phyloP scores from a whole-genome alignment of 2,797 vertebrate genomes.

The Xenentodon cancila region DNA sequence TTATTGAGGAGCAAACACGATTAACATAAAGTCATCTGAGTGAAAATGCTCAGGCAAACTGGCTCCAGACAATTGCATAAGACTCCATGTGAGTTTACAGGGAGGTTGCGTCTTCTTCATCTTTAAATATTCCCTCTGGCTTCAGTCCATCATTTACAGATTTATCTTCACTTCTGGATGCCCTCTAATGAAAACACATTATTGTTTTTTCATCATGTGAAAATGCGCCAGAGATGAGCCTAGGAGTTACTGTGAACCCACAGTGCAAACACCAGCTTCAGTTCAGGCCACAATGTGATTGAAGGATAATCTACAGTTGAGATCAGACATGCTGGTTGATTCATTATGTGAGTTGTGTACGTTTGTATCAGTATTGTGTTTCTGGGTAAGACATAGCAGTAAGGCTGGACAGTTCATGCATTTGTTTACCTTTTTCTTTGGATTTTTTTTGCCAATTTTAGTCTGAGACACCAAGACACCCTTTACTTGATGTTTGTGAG shows the following conservation, averaged over 20 bases:
- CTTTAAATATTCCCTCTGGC: constrained; percentile 10
- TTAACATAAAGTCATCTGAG: background rate
- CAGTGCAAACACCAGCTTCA: no score
- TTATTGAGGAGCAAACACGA: no score
- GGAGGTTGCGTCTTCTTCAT: constrained; percentile 16
- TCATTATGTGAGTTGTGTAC: constrained; percentile 28
- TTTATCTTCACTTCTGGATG: constrained; percentile 10
- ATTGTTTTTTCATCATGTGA: constrained; percentile 14
- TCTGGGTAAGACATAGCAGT: constrained; percentile 35
- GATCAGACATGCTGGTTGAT: constrained; percentile 35
- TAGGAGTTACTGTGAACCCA: no score
- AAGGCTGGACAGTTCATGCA: constrained; percentile 18
- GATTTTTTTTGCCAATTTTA: no score
- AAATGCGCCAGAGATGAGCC: background rate
- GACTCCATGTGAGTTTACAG: background rate
- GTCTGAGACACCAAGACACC: no score
- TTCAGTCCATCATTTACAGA: constrained; percentile 13
- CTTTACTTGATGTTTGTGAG: background rate
- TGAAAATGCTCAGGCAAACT: background rate
- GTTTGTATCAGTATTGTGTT: constrained; percentile 18
- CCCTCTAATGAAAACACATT: constrained; percentile 31
- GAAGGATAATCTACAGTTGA: constrained; percentile 37
- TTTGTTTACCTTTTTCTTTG: constrained; percentile 12
- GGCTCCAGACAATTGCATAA: constrained; percentile 1
- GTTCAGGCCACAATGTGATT: background rate